Percentiles rank a stretch among this genome's conserved stretches.
Evolutionary conservation across 2,113 vertebrate species (phyloP).

Genomic region (Apodemus speciosus): DNA sequence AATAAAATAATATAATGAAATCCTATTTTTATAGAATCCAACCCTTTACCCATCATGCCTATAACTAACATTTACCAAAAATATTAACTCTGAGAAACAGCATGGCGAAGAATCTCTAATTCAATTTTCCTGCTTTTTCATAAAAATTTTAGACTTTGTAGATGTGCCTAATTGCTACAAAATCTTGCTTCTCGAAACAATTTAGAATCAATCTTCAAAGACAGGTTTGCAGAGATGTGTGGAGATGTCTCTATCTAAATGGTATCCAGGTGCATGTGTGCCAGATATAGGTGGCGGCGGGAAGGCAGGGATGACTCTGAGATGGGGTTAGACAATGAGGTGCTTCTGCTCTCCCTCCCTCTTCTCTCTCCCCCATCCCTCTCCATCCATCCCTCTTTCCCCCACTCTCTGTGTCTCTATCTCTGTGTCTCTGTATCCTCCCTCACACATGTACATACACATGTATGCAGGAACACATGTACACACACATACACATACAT

Average conservation of each 20-base stretch:
- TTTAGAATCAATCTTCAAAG: not conserved
- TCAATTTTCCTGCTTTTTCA: conserved; percentile 4
- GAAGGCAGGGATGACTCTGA: not conserved
- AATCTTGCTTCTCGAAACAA: not conserved
- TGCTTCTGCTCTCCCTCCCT: not conserved
- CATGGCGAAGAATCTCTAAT: not conserved
- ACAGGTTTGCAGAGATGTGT: not conserved
- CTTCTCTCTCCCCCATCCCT: too few species aligned
- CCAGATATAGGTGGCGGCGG: not conserved
- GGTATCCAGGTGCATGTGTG: not conserved
- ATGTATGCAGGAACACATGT: too few species aligned
- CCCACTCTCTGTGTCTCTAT: not conserved
- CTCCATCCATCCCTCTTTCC: not conserved
- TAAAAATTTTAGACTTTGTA: not conserved
- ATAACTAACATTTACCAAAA: not conserved
- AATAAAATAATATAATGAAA: not conserved
- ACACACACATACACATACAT: not conserved
- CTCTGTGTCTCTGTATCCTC: not conserved
- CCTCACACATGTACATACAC: not conserved
- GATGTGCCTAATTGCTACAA: not conserved
- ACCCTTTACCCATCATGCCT: not conserved
- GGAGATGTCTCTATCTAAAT: not conserved
- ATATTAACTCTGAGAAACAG: conserved; percentile 44
- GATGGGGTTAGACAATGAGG: not conserved
- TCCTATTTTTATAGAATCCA: conserved; percentile 49